Evolutionary conservation across 2,888 invertebrate species (phyloP), one percentile per base, ranked within the genome.

Genomic region (Galerucella calmariensis): DNA sequence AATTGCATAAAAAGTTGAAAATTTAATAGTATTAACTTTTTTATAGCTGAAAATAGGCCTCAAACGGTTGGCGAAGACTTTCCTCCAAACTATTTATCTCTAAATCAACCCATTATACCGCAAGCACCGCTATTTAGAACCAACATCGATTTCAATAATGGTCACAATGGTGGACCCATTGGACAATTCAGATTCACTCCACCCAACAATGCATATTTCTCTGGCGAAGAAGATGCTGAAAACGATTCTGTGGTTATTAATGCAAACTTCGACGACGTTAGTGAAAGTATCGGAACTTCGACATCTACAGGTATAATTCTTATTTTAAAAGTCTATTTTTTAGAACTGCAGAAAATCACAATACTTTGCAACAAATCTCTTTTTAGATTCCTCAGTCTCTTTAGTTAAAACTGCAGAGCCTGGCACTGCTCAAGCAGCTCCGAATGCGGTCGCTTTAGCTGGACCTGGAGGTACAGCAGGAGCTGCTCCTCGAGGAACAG

Each of bases 201-300:
- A 11, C 76, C 77, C 10, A 63, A 67, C 44, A 65, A 69, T 11
- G 73, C 77, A 8, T 79, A 77, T 68, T 76, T 78, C 27, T 78
- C 78, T 10, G 63, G 75, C 9, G 78, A 88, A 76, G 85, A 87
- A 14, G 87, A 88, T 3, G 87, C 89, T 66, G 89, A 90, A 53
- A 89, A 90, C 80, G 89, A 90, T 53, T 88, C 90, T 70, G 87
- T 88, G 4, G 82, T 87, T 2, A 87, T 88, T 14, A 88, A 89
- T 75, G 86, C 89, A 0, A 88, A 86, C 75, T 85, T 87, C 80
- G 89, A 89, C 1, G 89, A 81, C 27, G 77, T 16, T 16, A 65
- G 12, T 10, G 41, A 41, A 53, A 67, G 48, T 69, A 46, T 24
- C 62, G 67, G 59, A 66, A 44, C 51, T 24, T 12, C n/a, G 63